These are phyloP conservation scores for Beris chalybata DNA, from an alignment of 2,888 invertebrate species.

Conservation along the genomic window DNA sequence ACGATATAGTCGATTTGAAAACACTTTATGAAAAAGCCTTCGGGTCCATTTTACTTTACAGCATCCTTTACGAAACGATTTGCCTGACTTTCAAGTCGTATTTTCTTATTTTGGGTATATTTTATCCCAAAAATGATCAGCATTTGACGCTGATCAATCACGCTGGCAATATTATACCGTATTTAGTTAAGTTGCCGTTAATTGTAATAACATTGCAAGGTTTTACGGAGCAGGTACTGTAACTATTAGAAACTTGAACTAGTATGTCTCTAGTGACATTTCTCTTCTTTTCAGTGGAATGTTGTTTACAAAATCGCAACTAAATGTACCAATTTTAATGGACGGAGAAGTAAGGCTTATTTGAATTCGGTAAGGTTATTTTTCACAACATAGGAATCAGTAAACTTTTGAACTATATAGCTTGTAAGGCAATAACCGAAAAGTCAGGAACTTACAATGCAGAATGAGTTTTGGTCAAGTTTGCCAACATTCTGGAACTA, in stretches of 20 bases:
- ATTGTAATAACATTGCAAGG: constrained; percentile 22
- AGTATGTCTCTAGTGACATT: background rate
- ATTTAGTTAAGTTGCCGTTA: constrained; percentile 27
- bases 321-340: background rate
- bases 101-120: constrained; percentile 22
- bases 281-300: constrained; percentile 1
- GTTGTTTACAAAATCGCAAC: constrained; percentile 13
- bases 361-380: constrained; percentile 3
- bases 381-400: too few relatives aligned
- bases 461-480: too few relatives aligned
- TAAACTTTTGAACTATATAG: too few relatives aligned
- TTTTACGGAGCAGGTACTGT: constrained; percentile 17
- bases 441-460: too few relatives aligned
- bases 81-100: constrained; percentile 31
- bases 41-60: constrained; percentile 32
- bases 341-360: too few relatives aligned
- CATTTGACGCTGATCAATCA: constrained; percentile 16
- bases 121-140: constrained; percentile 22
- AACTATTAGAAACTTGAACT: background rate
- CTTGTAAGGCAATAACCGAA: too few relatives aligned
- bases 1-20: constrained; percentile 31
- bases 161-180: constrained; percentile 30
- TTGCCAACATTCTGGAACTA: too few relatives aligned
- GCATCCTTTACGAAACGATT: constrained; percentile 29
- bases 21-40: constrained; percentile 22